Evolutionary conservation across 1,140 invertebrate species (phyloP).

Genomic region (Caenorhabditis latens): DNA sequence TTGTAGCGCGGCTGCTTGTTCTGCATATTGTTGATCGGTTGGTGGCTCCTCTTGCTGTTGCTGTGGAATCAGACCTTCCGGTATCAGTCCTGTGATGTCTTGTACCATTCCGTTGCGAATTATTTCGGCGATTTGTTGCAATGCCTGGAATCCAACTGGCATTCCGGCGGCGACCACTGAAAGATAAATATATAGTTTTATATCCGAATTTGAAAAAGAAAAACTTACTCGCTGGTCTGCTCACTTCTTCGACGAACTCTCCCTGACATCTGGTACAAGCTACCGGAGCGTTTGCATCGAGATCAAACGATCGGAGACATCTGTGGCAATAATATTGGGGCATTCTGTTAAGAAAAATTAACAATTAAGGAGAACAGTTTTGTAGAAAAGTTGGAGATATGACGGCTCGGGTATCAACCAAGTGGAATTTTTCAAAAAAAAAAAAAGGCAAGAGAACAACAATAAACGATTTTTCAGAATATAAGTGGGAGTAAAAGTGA

Average conservation of each 20-base stretch:
- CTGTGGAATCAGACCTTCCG: too few relatives aligned
- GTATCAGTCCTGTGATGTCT: background rate
- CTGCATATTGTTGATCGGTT: too few relatives aligned
- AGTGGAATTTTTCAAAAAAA: too few relatives aligned
- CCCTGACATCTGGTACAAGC: conserved; percentile 34
- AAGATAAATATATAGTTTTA: background rate
- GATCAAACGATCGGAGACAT: background rate
- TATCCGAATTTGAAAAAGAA: background rate
- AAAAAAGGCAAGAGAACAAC: background rate
- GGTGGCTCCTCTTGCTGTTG: too few relatives aligned
- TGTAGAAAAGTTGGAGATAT: too few relatives aligned
- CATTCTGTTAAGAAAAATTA: background rate
- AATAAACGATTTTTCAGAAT: too few relatives aligned
- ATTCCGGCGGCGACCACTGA: background rate
- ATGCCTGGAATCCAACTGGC: background rate
- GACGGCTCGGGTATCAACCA: too few relatives aligned
- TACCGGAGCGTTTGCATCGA: background rate
- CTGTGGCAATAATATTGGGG: conserved; percentile 48
- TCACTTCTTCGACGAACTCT: conserved; percentile 4
- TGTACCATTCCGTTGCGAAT: background rate
- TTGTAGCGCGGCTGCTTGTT: too few relatives aligned
- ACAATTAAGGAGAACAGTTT: background rate
- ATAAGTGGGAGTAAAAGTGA: background rate
- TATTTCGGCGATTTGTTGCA: background rate
- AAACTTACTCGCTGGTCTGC: conserved; percentile 18